Evolutionary conservation across 2,888 invertebrate species (phyloP), one percentile per base, ranked within the genome.

Genomic region (Athrips mouffetella): DNA sequence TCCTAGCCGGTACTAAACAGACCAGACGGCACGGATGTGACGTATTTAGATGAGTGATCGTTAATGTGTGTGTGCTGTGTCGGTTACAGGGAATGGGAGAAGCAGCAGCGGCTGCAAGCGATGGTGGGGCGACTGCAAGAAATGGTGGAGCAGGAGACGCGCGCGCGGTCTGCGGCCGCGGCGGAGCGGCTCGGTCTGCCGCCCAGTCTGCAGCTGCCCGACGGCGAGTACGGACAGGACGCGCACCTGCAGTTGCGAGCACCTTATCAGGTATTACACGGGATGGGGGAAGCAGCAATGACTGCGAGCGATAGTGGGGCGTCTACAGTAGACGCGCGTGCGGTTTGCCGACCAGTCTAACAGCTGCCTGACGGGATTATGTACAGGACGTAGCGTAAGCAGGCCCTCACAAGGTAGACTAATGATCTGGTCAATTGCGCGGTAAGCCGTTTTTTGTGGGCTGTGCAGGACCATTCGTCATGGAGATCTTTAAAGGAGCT

Each of bases 291-390:
- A 90, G 68, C 84, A 86, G 72, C 87, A 91, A 65, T 73, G 73
- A 68, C 63, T 86, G 70, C 87, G 86, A 75, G 89, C 89, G 76
- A 83, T 89, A 88, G 91, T 91, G 76, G 87, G 87, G 50, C 83
- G 86, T 51, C 67, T 87, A 59, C 88, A 88, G 59, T 84, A 88
- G 70, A 76, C 84, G 70, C 81, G 86, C 61, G 86, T 86, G 74
- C 78, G 85, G 53, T 85, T 85, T 40, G 87, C 88, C 56, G 86
- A 87, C 55, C 85, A 83, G 50, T 87, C 89, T 59, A 89, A 78
- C 90, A 89, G 78, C 81, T 91, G 80, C 91, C 91, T 56, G 91
- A 91, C 81, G 91, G 91, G 91, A 91, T 79, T 91, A 89, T 81
- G 91, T 90, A 48, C 91, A 85, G 65, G 90, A 91, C 80, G 86